phyloP scores from a whole-genome alignment of 2,888 invertebrate species.

The Netelia fuscicornis region DNA sequence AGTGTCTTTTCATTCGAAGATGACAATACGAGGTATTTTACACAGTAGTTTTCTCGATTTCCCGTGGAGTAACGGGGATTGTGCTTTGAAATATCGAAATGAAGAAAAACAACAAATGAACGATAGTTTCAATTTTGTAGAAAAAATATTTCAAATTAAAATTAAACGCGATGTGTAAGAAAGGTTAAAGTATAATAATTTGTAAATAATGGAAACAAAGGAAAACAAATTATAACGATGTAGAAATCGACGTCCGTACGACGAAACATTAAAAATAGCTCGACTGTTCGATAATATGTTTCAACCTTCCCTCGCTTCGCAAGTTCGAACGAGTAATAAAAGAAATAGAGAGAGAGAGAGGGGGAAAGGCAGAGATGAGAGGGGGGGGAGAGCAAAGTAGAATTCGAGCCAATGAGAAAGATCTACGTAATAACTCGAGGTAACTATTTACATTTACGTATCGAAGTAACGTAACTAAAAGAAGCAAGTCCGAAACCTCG shows the following conservation, averaged over 20 bases:
- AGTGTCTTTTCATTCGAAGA: too few relatives aligned
- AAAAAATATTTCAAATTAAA: neutral
- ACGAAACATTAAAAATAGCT: neutral
- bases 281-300: neutral
- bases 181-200: neutral
- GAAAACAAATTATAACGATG: too few relatives aligned
- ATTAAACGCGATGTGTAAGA: neutral
- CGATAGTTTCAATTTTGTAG: neutral
- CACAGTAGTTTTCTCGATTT: too few relatives aligned
- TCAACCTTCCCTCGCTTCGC: neutral
- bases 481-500: neutral
- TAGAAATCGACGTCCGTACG: too few relatives aligned
- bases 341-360: neutral
- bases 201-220: too few relatives aligned
- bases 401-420: slow-evolving; percentile 39
- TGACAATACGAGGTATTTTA: too few relatives aligned
- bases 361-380: neutral
- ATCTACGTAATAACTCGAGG: neutral
- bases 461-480: neutral
- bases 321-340: neutral
- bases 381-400: slow-evolving; percentile 34
- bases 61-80: neutral
- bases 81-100: slow-evolving; percentile 20
- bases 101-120: neutral
- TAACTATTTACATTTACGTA: neutral